Evolutionary conservation across 1,140 invertebrate genomes (phyloP), one percentile per base, ranked within the genome.

Genomic region (Cylas formicarius): DNA sequence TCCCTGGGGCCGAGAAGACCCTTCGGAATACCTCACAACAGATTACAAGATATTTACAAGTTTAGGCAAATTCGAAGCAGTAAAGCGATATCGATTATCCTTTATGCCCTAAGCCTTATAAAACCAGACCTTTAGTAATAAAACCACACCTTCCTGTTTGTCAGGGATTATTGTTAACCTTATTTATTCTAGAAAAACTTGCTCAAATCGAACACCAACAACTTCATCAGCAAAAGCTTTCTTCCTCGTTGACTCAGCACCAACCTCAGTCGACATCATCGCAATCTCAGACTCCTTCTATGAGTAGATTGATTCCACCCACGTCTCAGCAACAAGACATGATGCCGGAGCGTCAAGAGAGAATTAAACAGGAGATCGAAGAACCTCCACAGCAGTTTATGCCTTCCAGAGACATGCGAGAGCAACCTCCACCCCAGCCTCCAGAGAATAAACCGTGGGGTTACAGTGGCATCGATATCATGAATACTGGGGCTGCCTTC

Each of bases 401-500:
- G 26, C 19, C 53, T 41, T 23, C 36, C 29, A 45, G 26, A 28
- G 37, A 42, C 42, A 36, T n/a, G n/a, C n/a, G n/a, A 47, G 57
- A 62, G 29, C 44, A 32, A 23, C 57, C 53, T 16, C 68, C 67
- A 70, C 67, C 68, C 65, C 53, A 62, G 67, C 57, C 66, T 62
- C 67, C 71, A 54, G 66, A 78, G 45, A 70, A 75, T 65, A 76
- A 75, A 50, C 74, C 74, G 19, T 84, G 82, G 82, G 82, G 83
- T 67, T 74, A 74, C 23, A 76, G 78, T n/a, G 81, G 81, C 36
- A 74, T 84, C 23, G 77, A 81, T 60, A 76, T 84, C 56, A 82
- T 84, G 69, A 80, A 76, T 54, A 81, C 78, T 40, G 80, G 82
- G 2, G 83, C 84, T 40, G 81, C 81, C 21, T 89, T 89, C 66